Base-by-base conservation (phyloP, 2,888 invertebrate species). In the Drosophila quasianomalipes region DNA sequence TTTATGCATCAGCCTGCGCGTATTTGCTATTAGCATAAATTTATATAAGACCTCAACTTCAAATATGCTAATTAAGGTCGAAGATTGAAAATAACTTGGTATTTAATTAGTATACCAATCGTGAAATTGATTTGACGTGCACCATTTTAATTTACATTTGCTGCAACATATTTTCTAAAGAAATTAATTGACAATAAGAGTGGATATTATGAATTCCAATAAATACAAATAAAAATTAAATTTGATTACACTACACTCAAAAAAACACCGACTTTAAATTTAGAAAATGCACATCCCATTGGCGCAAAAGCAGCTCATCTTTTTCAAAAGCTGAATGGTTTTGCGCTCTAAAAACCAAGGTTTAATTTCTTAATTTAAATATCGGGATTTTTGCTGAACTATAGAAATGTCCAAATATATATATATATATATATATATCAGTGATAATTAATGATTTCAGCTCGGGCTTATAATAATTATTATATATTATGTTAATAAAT, bases 51-150 rank as follows among this genome's bases (percentile, higher is more conserved):
- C 37, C 55, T 51, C 16, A 9, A 28, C 41, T 26, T 60, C n/a
- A 37, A 83, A 86, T 68, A 86, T 75, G 74, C 55, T 77, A 81
- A 81, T 74, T 77, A 69, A 70, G 49, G 35, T 30, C 52, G 2
- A 31, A 47, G 52, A 69, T 70, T 66, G 28, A 52, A 64, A 54
- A 58, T 41, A 39, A 26, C 47, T 47, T 33, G 4, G 39, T 68
- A 63, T 47, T 65, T 41, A 60, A 68, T 68, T 61, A 64, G 55
- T 22, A 52, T 19, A 59, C 60, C 28, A 66, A 65, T 63, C 53
- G 66, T 47, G 41, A 16, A 41, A 47, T 60, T 28, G 41, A 33
- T 51, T 41, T 26, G 30, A 6, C 37, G 5, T 10, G 12, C 6
- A 22, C 6, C 35, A n/a, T 19, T 26, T 26, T 26, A 26, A 26